Base-by-base conservation (phyloP, 2,888 invertebrate genomes). In the Cynaeus angustus region DNA sequence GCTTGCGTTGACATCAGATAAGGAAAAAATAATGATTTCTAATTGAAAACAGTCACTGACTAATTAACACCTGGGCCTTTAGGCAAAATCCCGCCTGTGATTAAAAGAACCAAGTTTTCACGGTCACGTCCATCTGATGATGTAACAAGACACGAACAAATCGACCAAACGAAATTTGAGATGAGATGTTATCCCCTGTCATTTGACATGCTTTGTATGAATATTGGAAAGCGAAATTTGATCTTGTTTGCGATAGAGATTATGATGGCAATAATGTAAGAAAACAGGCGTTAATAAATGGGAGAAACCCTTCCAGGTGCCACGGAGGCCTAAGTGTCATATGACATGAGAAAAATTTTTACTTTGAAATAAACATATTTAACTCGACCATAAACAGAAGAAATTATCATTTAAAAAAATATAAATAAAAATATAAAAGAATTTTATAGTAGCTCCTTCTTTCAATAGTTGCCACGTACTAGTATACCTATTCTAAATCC, bases 1-100 rank as follows among this genome's bases (percentile, higher is more conserved):
- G 46, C n/a, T n/a, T n/a, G n/a, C n/a, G n/a, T n/a, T n/a, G n/a
- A n/a, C n/a, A n/a, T n/a, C n/a, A n/a, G n/a, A n/a, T n/a, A n/a
- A n/a, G n/a, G n/a, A n/a, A n/a, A n/a, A n/a, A n/a, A n/a, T n/a
- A n/a, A n/a, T n/a, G n/a, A n/a, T 21, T 21, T 21, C 21, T 48
- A 14, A 16, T 16, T 8, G 13, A 21, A 21, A 48, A 3, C 16
- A 26, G 50, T 10, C 26, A 14, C 26, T 16, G 12, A 53, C 33
- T 53, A 53, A 53, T 53, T 53, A 53, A 14, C 37, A 53, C 50
- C 50, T 50, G 46, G 46, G 16, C 16, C 46, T 46, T 16, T n/a
- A n/a, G n/a, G n/a, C n/a, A n/a, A n/a, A n/a, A n/a, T n/a, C n/a
- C n/a, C n/a, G n/a, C n/a, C n/a, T n/a, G n/a, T n/a, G n/a, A n/a